These are phyloP conservation scores for Rhinoraja longicauda DNA, from an alignment of 2,797 vertebrate species.

Conservation along the genomic window DNA sequence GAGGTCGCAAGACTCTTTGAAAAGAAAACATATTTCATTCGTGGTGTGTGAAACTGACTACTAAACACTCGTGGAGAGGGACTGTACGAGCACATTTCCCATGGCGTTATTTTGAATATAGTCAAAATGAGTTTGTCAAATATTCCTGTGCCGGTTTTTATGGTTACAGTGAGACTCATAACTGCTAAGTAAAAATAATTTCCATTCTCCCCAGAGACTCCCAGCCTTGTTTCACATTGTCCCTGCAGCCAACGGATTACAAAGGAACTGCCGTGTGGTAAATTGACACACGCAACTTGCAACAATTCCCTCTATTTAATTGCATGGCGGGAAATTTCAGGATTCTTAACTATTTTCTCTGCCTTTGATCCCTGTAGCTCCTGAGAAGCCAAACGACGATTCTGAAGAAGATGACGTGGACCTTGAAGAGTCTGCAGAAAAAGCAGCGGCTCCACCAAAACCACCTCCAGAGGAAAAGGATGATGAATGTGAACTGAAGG, in stretches of 20 bases:
- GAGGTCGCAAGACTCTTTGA: not conserved
- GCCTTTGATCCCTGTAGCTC: not conserved
- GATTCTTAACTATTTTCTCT: too few species aligned
- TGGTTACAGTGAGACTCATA: too few species aligned
- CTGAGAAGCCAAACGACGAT: not conserved
- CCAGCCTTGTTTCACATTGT: not conserved
- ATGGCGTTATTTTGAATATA: not conserved
- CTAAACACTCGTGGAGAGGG: not conserved
- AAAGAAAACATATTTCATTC: not conserved
- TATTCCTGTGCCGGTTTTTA: not conserved
- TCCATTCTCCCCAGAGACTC: not conserved
- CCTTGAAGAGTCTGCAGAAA: not conserved
- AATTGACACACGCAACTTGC: not conserved
- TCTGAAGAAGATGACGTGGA: not conserved
- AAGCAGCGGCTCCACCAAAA: not conserved
- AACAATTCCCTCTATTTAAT: too few species aligned
- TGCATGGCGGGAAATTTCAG: too few species aligned
- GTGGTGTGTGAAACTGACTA: not conserved
- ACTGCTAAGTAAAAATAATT: not conserved
- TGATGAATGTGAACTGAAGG: slow-evolving; percentile 28
- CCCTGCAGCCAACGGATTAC: not conserved
- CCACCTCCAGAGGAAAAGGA: not conserved
- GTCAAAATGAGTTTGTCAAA: not conserved
- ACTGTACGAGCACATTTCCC: not conserved
- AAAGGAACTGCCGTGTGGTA: not conserved